A percentile compares a stretch with the other conserved stretches of the same genome.
These are phyloP conservation scores for Oceanodroma tethys DNA, from an alignment of 2,113 vertebrate genomes.

Conservation along the genomic window DNA sequence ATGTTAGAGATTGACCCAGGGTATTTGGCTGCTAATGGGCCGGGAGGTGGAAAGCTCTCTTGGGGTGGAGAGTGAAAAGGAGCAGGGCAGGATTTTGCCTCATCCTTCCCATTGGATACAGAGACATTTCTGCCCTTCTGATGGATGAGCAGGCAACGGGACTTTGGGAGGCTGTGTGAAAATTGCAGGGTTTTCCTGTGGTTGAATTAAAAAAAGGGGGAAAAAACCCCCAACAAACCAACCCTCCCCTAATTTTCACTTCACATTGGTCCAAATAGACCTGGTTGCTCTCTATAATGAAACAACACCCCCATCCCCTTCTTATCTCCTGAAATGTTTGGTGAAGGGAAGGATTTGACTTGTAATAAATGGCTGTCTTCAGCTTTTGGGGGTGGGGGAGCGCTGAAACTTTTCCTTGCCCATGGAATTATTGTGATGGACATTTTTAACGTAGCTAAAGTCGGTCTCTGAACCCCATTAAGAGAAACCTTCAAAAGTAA, in stretches of 20 bases:
- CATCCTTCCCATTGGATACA: not conserved
- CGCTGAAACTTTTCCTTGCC: not conserved
- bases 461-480: not conserved
- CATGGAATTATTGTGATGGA: not conserved
- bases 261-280: accelerated
- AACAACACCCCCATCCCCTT: not conserved
- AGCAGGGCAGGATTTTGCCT: not conserved
- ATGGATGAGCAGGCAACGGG: not conserved
- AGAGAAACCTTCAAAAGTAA: not conserved
- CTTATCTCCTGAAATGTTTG: not conserved
- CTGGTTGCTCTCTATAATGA: not conserved
- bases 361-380: not conserved
- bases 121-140: not conserved
- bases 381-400: too few relatives aligned
- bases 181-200: not conserved
- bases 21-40: not conserved
- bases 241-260: not conserved
- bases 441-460: not conserved
- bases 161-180: not conserved
- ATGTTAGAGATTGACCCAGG: not conserved
- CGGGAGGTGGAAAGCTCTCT: not conserved
- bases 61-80: not conserved
- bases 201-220: not conserved
- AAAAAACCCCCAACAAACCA: accelerated
- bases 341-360: not conserved